Conservation (phyloP, 2,113 vertebrate species). For the Pantherophis guttatus region DNA sequence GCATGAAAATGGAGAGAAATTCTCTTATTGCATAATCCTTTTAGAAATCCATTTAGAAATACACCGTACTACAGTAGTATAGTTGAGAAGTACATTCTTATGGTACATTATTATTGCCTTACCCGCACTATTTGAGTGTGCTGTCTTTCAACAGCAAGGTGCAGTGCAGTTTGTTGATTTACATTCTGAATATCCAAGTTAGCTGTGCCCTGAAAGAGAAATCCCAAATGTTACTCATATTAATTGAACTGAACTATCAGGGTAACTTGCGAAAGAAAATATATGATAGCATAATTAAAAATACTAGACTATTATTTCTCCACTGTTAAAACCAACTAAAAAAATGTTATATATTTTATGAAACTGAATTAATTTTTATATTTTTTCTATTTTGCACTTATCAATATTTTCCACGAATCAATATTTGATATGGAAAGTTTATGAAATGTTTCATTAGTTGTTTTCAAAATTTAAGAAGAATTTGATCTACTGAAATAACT, state of each 20-base stretch:
- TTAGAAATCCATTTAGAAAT: not conserved
- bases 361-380: not conserved
- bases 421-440: not conserved
- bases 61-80: not conserved
- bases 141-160: conserved; percentile 95
- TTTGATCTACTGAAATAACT: not conserved
- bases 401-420: not conserved
- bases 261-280: not conserved
- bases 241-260: not conserved
- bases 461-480: not conserved
- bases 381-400: not conserved
- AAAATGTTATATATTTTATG: not conserved
- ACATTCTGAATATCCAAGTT: conserved; percentile 98
- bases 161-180: conserved; percentile 96
- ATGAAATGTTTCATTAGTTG: not conserved
- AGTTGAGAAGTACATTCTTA: not conserved
- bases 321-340: not conserved
- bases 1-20: not conserved
- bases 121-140: conserved; percentile 98
- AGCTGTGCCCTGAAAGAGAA: conserved; percentile 83
- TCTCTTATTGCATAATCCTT: not conserved
- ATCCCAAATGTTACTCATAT: conserved; percentile 21
- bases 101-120: conserved; percentile 50
- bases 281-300: not conserved
- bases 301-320: not conserved